A percentile compares a stretch with the other conserved stretches of the same genome.
Conservation (phyloP, 1,140 invertebrate species). For the Drosophila tropicalis region DNA sequence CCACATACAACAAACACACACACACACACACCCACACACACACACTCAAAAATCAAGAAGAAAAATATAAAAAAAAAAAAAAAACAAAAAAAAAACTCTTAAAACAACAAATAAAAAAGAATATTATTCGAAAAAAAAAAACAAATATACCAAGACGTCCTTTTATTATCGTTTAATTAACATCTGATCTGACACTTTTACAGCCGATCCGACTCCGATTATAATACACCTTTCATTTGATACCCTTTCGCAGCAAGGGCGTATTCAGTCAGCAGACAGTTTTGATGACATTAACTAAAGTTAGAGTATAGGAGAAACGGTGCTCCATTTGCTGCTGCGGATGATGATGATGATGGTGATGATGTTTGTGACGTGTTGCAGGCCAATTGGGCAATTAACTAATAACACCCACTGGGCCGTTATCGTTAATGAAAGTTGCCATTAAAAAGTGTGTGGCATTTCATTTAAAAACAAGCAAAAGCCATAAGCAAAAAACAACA, state of each 20-base stretch:
- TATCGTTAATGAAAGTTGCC: constrained; percentile 65
- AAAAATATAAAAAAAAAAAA: constrained; percentile 62
- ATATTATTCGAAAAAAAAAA: constrained; percentile 76
- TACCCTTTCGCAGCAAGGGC: constrained; percentile 4
- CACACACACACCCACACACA: constrained; percentile 40
- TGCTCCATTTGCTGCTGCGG: neutral
- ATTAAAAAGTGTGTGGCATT: constrained; percentile 67
- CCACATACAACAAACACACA: constrained; percentile 56
- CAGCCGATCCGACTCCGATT: constrained; percentile 31
- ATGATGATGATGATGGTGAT: constrained; percentile 54
- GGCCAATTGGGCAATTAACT: constrained; percentile 70
- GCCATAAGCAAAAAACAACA: neutral
- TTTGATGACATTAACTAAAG: too few species aligned
- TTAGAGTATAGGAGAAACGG: constrained; percentile 30
- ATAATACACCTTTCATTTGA: constrained; percentile 33
- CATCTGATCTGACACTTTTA: constrained; percentile 65
- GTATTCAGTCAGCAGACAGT: too few species aligned
- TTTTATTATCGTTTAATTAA: constrained; percentile 78
- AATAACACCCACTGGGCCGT: constrained; percentile 47
- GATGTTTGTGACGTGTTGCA: constrained; percentile 34
- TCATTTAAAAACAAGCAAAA: constrained; percentile 24
- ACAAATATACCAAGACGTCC: constrained; percentile 21
- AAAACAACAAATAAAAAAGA: constrained; percentile 76
- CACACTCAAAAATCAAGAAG: constrained; percentile 65
- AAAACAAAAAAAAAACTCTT: constrained; percentile 65